phyloP scores from a whole-genome alignment of 1,140 invertebrate species.

The Philopotamus ludificatus region DNA sequence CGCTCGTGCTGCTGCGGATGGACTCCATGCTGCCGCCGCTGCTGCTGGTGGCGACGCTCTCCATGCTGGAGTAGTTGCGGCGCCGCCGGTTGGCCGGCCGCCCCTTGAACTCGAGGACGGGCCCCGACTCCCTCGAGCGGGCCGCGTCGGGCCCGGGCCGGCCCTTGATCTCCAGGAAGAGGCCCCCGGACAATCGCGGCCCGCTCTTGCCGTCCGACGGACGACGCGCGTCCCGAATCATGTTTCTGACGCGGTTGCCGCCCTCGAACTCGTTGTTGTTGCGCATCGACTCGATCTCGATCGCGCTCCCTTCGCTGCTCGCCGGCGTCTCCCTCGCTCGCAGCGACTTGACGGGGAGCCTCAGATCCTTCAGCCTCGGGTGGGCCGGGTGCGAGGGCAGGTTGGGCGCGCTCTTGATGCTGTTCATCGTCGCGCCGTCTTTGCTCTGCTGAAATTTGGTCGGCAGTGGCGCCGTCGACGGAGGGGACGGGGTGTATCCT shows the following conservation, averaged over 20 bases:
- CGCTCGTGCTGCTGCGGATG: conserved; percentile 76
- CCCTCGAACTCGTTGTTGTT: conserved; percentile 54
- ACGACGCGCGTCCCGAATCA: conserved; percentile 52
- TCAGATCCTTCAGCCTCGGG: conserved; percentile 67
- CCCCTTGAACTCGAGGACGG: conserved; percentile 68
- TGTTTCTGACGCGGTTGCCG: conserved; percentile 52
- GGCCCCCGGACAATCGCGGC: conserved; percentile 60
- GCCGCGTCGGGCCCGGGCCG: conserved; percentile 62
- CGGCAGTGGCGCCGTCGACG: conserved; percentile 75
- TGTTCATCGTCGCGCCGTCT: conserved; percentile 68
- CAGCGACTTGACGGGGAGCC: conserved; percentile 64
- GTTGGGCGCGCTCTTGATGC: conserved; percentile 75
- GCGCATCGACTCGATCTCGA: conserved; percentile 47
- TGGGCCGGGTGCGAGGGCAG: conserved; percentile 67
- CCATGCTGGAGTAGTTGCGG: conserved; percentile 76
- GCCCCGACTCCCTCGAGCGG: conserved; percentile 59
- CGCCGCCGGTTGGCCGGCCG: conserved; percentile 60
- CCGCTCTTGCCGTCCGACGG: conserved; percentile 62
- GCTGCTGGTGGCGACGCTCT: conserved; percentile 81
- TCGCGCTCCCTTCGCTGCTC: conserved; percentile 65
- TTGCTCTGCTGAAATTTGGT: conserved; percentile 74
- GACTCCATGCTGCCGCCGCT: conserved; percentile 84
- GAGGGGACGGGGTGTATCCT: conserved; percentile 72
- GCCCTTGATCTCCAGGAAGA: conserved; percentile 69
- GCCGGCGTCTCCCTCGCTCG: conserved; percentile 60